These are phyloP conservation scores for Zygaena filipendulae DNA, from an alignment of 2,888 invertebrate genomes.

Conservation along the genomic window DNA sequence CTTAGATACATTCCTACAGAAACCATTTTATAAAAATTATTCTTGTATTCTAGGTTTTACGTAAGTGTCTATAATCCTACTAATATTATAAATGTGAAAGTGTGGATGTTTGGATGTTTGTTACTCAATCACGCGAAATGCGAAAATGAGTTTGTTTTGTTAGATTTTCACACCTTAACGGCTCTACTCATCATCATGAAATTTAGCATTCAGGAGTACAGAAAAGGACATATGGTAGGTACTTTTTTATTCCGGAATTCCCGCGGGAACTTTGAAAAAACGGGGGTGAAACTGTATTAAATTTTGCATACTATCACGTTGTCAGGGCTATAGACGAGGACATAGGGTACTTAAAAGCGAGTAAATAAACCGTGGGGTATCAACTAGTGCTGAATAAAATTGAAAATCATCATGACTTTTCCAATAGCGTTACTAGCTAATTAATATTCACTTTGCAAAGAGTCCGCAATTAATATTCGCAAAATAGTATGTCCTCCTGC, in stretches of 20 bases:
- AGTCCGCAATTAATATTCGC: constrained; percentile 10
- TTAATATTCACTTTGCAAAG: too few relatives aligned
- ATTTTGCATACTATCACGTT: too few relatives aligned
- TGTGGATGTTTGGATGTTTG: neutral
- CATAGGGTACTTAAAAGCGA: too few relatives aligned
- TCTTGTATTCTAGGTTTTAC: too few relatives aligned
- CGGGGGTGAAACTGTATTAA: neutral
- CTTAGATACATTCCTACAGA: too few relatives aligned
- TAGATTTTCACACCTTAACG: neutral
- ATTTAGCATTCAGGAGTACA: neutral
- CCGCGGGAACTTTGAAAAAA: neutral
- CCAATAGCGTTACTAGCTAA: too few relatives aligned
- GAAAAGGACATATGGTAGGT: neutral
- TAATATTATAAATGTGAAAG: neutral
- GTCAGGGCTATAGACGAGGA: too few relatives aligned
- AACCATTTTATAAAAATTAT: too few relatives aligned
- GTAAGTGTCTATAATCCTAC: too few relatives aligned
- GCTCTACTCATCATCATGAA: neutral
- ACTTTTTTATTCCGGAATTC: neutral
- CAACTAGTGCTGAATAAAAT: too few relatives aligned
- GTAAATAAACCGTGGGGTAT: too few relatives aligned
- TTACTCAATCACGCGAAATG: neutral
- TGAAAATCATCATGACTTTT: too few relatives aligned
- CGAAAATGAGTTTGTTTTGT: neutral
- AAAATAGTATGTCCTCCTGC: neutral